These are phyloP conservation scores for Drosophila longiperda DNA, from an alignment of 2,888 invertebrate genomes.

Conservation along the genomic window DNA sequence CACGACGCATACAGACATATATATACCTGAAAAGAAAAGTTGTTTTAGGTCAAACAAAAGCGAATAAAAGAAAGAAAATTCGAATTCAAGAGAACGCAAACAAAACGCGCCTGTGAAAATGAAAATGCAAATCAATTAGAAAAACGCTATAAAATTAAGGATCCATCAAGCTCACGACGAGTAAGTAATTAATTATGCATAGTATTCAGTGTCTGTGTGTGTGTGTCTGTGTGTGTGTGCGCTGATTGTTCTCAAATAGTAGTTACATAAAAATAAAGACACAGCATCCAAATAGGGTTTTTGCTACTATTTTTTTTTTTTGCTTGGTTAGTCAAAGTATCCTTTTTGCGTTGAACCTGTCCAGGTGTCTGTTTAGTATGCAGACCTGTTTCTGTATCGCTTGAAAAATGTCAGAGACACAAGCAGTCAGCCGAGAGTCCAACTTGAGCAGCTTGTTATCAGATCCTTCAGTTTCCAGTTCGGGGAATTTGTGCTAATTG, in stretches of 20 bases:
- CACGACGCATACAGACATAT: constrained; percentile 5
- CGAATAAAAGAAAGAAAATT: constrained; percentile 14
- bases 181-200: constrained; percentile 55
- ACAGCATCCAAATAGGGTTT: constrained; percentile 6
- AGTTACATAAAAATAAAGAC: constrained; percentile 43
- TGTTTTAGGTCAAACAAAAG: constrained; percentile 76
- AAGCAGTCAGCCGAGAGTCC: constrained; percentile 7
- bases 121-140: constrained; percentile 48
- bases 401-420: constrained; percentile 22
- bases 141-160: constrained; percentile 26
- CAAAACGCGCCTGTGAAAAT: constrained; percentile 24
- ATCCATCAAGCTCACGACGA: constrained; percentile 34
- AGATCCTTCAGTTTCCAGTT: constrained; percentile 49
- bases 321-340: background rate
- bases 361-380: constrained; percentile 13
- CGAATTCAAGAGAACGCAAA: constrained; percentile 2
- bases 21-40: constrained; percentile 46
- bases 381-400: constrained; percentile 45
- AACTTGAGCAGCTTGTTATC: constrained; percentile 49
- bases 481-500: constrained; percentile 47
- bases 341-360: constrained; percentile 5
- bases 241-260: constrained; percentile 10
- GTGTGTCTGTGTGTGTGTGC: constrained; percentile 2
- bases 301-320: constrained; percentile 11
- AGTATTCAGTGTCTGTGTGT: background rate